Percentiles rank a stretch among this genome's conserved stretches.
phyloP scores from a whole-genome alignment of 2,888 invertebrate genomes.

The Oscheius sp. region DNA sequence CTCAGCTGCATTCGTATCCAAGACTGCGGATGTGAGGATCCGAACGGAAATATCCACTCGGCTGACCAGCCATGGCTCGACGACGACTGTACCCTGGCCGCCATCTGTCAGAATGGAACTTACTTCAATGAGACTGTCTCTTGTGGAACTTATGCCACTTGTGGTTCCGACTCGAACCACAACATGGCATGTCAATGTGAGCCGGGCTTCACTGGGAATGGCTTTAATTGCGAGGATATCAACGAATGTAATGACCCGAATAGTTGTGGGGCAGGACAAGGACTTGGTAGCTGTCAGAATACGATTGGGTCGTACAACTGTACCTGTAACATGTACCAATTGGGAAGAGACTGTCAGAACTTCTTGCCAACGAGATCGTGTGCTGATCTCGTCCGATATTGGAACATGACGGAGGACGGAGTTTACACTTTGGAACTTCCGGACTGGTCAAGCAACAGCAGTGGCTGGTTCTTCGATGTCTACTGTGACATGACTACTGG shows the following conservation, averaged over 20 bases:
- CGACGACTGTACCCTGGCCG: conserved; percentile 51
- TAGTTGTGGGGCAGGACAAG: background rate
- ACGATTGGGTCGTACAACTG: conserved; percentile 27
- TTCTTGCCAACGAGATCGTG: conserved; percentile 59
- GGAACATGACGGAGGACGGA: conserved; percentile 45
- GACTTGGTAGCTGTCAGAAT: conserved; percentile 23
- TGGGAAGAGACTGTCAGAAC: conserved; percentile 54
- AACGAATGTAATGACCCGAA: conserved; percentile 23
- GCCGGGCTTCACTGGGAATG: conserved; percentile 27
- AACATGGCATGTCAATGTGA: conserved; percentile 19
- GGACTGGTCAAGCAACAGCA: background rate
- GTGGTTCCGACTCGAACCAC: conserved; percentile 10
- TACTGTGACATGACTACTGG: conserved; percentile 47
- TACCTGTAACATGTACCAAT: conserved; percentile 7
- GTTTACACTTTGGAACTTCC: conserved; percentile 26
- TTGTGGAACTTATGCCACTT: conserved; percentile 3
- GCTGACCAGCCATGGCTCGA: conserved; percentile 39
- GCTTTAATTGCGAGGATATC: conserved; percentile 28
- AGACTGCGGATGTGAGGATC: conserved; percentile 64
- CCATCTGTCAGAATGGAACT: conserved; percentile 62
- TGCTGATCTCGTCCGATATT: conserved; percentile 59
- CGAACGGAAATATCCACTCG: conserved; percentile 56
- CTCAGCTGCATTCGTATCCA: conserved; percentile 48
- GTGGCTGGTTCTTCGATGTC: conserved; percentile 38
- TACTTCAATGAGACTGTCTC: conserved; percentile 59